Conservation (phyloP, 1,140 invertebrate species). For the Cydia strobilella region DNA sequence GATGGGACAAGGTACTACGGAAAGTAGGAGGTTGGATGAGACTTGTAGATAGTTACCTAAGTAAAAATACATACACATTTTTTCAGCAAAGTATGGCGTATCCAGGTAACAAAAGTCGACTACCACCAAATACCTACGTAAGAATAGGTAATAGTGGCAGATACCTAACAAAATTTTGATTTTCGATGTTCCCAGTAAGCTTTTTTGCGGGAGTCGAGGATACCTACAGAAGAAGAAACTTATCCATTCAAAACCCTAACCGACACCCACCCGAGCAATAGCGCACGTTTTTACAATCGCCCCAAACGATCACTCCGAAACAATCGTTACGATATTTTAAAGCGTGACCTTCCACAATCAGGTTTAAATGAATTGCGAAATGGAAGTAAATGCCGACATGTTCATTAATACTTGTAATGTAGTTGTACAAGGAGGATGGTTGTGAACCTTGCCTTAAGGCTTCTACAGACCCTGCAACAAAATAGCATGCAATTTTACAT, state of each 20-base stretch:
- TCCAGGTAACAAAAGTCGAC: too few species aligned
- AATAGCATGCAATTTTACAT: too few species aligned
- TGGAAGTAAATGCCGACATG: constrained; percentile 6
- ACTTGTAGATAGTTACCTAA: neutral
- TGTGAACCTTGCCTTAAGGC: too few species aligned
- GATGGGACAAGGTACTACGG: constrained; percentile 1
- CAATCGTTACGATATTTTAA: neutral
- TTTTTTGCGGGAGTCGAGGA: too few species aligned
- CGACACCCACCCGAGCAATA: neutral
- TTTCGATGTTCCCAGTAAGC: too few species aligned
- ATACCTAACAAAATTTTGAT: too few species aligned
- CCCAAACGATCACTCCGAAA: neutral
- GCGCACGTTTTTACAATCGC: neutral
- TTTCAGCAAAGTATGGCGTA: neutral
- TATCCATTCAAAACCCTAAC: neutral
- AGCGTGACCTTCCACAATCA: neutral
- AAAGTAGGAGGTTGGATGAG: neutral
- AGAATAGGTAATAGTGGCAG: too few species aligned
- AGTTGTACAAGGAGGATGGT: too few species aligned
- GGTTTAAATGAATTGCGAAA: neutral
- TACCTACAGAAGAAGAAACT: neutral
- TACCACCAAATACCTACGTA: too few species aligned
- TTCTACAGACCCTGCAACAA: too few species aligned
- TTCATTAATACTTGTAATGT: constrained; percentile 1
- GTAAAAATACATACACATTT: neutral